Evolutionary conservation across 1,140 invertebrate species (phyloP), one percentile per base, ranked within the genome.

Genomic region (Tetragonula clypearis): DNA sequence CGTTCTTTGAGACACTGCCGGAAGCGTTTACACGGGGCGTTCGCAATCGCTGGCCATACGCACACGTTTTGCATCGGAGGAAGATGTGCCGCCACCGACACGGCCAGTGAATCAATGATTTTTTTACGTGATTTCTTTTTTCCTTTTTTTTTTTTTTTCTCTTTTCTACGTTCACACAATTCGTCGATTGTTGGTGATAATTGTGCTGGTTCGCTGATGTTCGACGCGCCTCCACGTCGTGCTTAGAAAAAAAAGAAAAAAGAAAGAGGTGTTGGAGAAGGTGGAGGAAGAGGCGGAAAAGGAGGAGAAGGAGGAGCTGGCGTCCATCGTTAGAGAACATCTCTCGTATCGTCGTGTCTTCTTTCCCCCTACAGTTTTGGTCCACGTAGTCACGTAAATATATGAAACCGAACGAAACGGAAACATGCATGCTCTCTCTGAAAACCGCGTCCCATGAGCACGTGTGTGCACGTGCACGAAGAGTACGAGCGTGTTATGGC

Each of bases 311-410:
- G 41, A 49, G 60, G n/a, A 73, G 35, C 35, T 23, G 69, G 69
- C 80, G 49, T 79, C 65, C 17, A 71, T 35, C 77, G 21, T 68
- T 41, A 62, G 30, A 86, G 23, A 26, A 9, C 69, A 72, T 72
- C 69, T 72, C 69, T 15, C 88, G 53, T 23, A 23, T 62, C 60
- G n/a, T 60, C 79, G 60, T 75, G 41, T 65, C 68, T 30, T 73
- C 8, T 35, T 53, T 19, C 49, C 55, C 41, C 60, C 74, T 55
- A 35, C 30, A 60, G 30, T 26, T 49, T 49, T 82, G 73, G 69
- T 26, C 65, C 58, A 71, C 62, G 53, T 80, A 77, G 87, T 83
- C 79, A 74, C 75, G 75, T 85, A 88, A 89, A 89, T 88, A 89
- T 88, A 88, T 83, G 76, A 85, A 60, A 35, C 26, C 49, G 74